phyloP scores from a whole-genome alignment of 1,140 invertebrate genomes.

The Bicyclus anynana region DNA sequence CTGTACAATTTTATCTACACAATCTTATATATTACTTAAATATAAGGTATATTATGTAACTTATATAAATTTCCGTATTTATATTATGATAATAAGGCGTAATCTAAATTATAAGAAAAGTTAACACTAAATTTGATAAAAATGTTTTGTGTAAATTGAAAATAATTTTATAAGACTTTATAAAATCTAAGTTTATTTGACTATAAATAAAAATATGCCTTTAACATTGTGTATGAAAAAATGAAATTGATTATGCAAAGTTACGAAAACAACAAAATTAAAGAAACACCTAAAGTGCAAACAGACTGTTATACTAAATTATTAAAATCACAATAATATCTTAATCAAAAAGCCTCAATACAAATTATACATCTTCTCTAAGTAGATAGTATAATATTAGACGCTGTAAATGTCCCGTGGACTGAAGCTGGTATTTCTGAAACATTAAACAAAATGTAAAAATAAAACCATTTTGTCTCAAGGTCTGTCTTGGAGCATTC shows the following conservation, averaged over 20 bases:
- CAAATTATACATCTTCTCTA: not conserved
- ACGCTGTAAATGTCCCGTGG: conserved; percentile 37
- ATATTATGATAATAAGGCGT: not conserved
- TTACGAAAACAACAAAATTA: not conserved
- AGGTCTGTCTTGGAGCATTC: too few species aligned
- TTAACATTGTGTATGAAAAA: too few species aligned
- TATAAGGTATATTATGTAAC: not conserved
- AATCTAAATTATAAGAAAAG: not conserved
- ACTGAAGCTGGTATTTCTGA: conserved; percentile 34
- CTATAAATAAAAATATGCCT: too few species aligned
- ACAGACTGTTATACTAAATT: conserved; percentile 21
- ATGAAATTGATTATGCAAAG: too few species aligned
- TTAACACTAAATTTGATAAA: not conserved
- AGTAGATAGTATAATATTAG: conserved; percentile 13
- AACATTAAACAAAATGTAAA: conserved; percentile 16
- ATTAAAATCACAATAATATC: conserved; percentile 34
- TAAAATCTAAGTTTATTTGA: too few species aligned
- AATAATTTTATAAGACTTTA: too few species aligned
- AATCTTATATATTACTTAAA: conserved; percentile 9
- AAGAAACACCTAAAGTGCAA: conserved; percentile 8
- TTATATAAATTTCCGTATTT: not conserved
- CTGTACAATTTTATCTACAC: conserved; percentile 1
- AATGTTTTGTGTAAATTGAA: too few species aligned
- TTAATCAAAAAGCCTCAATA: conserved; percentile 17
- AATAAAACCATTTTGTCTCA: too few species aligned